phyloP scores from a whole-genome alignment of 2,797 vertebrate genomes.

The Garrulus glandarius region DNA sequence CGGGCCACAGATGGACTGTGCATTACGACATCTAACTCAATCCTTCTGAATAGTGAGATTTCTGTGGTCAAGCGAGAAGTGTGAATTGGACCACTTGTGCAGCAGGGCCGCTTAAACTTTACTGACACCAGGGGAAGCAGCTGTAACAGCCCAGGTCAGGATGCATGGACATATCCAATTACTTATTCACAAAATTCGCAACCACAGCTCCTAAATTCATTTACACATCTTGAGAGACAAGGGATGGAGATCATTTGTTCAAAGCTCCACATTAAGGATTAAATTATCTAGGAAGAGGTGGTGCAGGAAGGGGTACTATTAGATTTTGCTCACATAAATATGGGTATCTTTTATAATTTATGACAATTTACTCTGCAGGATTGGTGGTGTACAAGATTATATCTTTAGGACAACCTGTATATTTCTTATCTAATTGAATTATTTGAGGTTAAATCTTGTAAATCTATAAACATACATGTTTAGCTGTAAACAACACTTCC shows the following conservation, averaged over 20 bases:
- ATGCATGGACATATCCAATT: not conserved
- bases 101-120: not conserved
- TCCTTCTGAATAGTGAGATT: not conserved
- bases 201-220: not conserved
- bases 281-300: not conserved
- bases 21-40: not conserved
- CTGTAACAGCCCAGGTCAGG: not conserved
- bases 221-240: not conserved
- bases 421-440: not conserved
- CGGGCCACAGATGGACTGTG: too few species aligned
- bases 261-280: not conserved
- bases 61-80: rapidly evolving
- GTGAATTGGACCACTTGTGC: not conserved
- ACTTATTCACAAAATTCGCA: not conserved
- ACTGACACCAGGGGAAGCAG: not conserved
- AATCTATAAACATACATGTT: not conserved
- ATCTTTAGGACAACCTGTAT: not conserved
- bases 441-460: not conserved
- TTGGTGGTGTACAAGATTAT: not conserved
- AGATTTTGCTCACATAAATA: not conserved
- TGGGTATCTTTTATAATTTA: not conserved
- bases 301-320: not conserved
- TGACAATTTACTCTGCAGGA: not conserved
- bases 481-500: not conserved
- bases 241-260: not conserved